Evolutionary conservation across 2,113 vertebrate species (phyloP).

Genomic region (Rhabdomys dilectus): DNA sequence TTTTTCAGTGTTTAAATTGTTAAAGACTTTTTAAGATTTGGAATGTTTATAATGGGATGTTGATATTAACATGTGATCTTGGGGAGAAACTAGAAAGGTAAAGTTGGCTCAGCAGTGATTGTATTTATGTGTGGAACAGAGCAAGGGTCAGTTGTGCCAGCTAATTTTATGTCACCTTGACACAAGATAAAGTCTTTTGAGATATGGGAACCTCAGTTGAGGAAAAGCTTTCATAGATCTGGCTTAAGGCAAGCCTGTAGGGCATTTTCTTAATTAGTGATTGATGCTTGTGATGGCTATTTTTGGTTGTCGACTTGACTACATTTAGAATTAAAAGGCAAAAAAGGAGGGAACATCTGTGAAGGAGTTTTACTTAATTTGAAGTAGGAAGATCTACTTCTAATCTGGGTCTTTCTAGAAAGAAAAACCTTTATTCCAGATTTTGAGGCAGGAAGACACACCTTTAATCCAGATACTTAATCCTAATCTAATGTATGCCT

Average conservation of each 20-base stretch:
- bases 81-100: background rate
- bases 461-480: background rate
- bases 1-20: background rate
- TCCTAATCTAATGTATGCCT: background rate
- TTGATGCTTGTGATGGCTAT: background rate
- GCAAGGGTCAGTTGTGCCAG: background rate
- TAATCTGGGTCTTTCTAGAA: background rate
- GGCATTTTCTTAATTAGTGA: background rate
- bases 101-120: background rate
- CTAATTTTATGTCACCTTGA: background rate
- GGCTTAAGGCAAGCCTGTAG: background rate
- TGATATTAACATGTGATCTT: background rate
- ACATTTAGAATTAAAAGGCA: background rate
- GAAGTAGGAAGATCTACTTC: background rate
- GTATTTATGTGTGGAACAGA: background rate
- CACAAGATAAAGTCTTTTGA: background rate
- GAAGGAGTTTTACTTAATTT: background rate
- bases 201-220: background rate
- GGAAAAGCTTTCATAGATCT: background rate
- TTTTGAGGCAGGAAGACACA: background rate
- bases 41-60: background rate
- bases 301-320: background rate
- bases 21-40: background rate
- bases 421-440: background rate
- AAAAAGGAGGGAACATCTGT: background rate